Evolutionary conservation across 2,113 vertebrate species (phyloP).

Genomic region (Delphinus delphis): DNA sequence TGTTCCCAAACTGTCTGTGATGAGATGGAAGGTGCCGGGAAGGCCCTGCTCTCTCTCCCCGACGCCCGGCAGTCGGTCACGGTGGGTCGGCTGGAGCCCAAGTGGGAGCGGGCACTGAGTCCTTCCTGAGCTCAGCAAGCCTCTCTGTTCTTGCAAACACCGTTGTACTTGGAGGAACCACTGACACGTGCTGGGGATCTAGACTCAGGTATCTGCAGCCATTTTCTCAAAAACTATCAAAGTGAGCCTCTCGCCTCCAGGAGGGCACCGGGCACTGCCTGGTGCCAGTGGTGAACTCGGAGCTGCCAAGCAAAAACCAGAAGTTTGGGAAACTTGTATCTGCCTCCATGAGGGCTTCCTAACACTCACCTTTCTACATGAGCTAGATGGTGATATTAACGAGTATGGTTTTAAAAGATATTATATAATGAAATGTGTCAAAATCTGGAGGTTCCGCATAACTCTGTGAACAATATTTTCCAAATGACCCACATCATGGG

Average conservation of each 20-base stretch:
- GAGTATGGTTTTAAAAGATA: not conserved
- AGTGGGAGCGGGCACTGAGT: not conserved
- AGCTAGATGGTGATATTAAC: not conserved
- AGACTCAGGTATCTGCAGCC: not conserved
- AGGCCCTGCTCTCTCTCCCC: fast-evolving
- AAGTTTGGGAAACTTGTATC: not conserved
- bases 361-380: not conserved
- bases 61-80: fast-evolving
- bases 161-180: not conserved
- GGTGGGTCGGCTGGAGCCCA: not conserved
- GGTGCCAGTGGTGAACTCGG: too few species aligned
- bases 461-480: not conserved
- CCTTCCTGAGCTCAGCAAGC: fast-evolving
- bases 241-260: not conserved
- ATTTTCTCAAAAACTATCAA: not conserved
- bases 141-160: not conserved
- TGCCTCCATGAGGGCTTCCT: not conserved
- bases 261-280: not conserved
- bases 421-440: fast-evolving
- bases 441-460: not conserved
- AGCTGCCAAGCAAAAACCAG: not conserved
- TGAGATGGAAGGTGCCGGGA: fast-evolving
- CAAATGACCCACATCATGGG: fast-evolving
- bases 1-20: not conserved
- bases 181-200: not conserved